Evolutionary conservation across 2,797 vertebrate genomes (phyloP), one percentile per base, ranked within the genome.

Genomic region (Danio kyathit): DNA sequence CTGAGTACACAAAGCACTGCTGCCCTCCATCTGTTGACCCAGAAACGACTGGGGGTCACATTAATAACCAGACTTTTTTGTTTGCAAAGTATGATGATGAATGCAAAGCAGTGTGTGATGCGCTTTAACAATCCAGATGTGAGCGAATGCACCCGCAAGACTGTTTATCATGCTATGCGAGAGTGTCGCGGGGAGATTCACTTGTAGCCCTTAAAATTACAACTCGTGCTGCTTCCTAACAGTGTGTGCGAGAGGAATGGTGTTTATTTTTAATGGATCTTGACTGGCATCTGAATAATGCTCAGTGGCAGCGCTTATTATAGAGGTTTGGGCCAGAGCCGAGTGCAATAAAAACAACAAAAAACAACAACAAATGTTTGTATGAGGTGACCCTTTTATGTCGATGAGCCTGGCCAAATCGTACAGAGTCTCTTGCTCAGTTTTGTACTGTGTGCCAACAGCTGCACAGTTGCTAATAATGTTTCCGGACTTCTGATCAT

Each of bases 51-150:
- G 61, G 46, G 65, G 60, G 74, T 81, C 76, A 81, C 51, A 46
- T 69, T 49, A 79, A 56, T 79, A 79, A 61, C 44, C 69, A 71
- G 41, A 41, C 48, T 9, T 59, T 40, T 40, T 52, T 74, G 21
- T 81, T 70, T 76, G 74, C 17, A 14, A 13, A 54, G 66, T n/a
- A 70, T 77, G 44, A 61, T 51, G 48, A 76, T 84, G 73, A 66
- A 79, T 81, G 65, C 52, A 76, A 60, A 81, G 48, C 46, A 38
- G 60, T 41, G 29, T 49, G 54, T 11, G 3, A 14, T 65, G 69
- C n/a, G 41, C 51, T 43, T 38, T 79, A 72, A 52, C 14, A 54
- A 54, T 83, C 73, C 76, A 82, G 77, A 69, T 84, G 64, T 75
- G 74, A 43, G 21, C 6, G 21, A 17, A 21, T 43, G 29, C 5